These are phyloP conservation scores for Drosophila orena DNA, from an alignment of 1,140 invertebrate genomes.

Conservation along the genomic window DNA sequence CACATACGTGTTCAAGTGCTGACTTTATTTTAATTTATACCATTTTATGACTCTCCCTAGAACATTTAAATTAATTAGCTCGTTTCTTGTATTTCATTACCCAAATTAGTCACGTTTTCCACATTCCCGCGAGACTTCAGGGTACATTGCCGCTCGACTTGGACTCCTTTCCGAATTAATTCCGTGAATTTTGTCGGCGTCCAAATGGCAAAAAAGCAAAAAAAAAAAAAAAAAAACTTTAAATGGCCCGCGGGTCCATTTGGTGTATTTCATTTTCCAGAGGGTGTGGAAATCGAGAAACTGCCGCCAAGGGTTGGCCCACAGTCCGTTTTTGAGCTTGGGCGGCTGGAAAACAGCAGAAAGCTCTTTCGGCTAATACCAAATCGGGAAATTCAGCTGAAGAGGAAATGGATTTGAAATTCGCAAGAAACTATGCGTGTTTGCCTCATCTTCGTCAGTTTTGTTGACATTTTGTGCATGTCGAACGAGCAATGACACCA, in stretches of 20 bases:
- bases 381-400: constrained; percentile 9
- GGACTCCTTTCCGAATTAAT: constrained; percentile 32
- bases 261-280: neutral
- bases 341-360: constrained; percentile 50
- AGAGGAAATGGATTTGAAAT: constrained; percentile 8
- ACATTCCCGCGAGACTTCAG: constrained; percentile 1
- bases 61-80: constrained; percentile 13
- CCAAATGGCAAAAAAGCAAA: constrained; percentile 32
- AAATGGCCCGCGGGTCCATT: constrained; percentile 39
- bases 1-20: neutral
- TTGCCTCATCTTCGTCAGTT: constrained; percentile 28
- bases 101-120: constrained; percentile 24
- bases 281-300: constrained; percentile 1
- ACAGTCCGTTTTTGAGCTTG: constrained; percentile 8
- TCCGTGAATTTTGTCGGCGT: constrained; percentile 17
- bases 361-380: constrained; percentile 51
- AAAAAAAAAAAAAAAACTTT: constrained; percentile 57
- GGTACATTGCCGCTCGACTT: constrained; percentile 7
- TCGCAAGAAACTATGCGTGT: constrained; percentile 46
- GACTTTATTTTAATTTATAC: neutral
- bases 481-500: constrained; percentile 68
- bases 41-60: neutral
- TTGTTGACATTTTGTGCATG: constrained; percentile 72
- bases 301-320: constrained; percentile 55
- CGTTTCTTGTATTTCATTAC: neutral